Conservation (phyloP, 2,797 vertebrate species). For the Telmatherina bonti region DNA sequence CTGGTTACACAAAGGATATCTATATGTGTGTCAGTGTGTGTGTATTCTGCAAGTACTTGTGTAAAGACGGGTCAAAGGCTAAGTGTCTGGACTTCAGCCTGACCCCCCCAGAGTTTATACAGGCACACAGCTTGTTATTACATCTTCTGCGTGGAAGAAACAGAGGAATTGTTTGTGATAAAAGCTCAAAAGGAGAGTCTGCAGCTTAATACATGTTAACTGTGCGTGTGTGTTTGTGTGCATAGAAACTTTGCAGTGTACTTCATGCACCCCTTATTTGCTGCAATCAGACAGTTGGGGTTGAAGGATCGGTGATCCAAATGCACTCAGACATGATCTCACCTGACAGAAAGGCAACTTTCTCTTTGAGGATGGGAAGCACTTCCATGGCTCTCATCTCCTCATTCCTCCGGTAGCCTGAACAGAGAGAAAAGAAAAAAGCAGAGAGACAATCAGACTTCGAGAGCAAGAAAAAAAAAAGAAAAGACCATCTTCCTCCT, state of each 20-base stretch:
- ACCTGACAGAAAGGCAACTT: constrained; percentile 98
- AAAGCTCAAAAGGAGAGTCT: neutral
- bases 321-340: constrained; percentile 16
- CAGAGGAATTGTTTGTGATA: neutral
- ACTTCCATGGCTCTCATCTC: constrained; percentile 99
- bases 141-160: neutral
- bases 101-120: constrained; percentile 36
- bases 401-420: constrained; percentile 97
- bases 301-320: constrained; percentile 6
- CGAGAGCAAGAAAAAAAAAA: neutral
- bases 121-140: constrained; percentile 32
- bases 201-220: constrained; percentile 14
- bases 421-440: constrained; percentile 34
- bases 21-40: constrained; percentile 38
- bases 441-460: neutral
- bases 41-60: constrained; percentile 17
- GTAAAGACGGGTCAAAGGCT: constrained; percentile 39
- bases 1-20: constrained; percentile 39
- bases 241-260: neutral
- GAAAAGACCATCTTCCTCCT: neutral
- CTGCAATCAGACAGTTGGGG: constrained; percentile 16
- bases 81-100: constrained; percentile 48
- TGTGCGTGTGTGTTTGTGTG: neutral
- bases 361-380: constrained; percentile 98
- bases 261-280: constrained; percentile 23